Evolutionary conservation across 2,888 invertebrate genomes (phyloP).

Genomic region (Horisme vitalbata): DNA sequence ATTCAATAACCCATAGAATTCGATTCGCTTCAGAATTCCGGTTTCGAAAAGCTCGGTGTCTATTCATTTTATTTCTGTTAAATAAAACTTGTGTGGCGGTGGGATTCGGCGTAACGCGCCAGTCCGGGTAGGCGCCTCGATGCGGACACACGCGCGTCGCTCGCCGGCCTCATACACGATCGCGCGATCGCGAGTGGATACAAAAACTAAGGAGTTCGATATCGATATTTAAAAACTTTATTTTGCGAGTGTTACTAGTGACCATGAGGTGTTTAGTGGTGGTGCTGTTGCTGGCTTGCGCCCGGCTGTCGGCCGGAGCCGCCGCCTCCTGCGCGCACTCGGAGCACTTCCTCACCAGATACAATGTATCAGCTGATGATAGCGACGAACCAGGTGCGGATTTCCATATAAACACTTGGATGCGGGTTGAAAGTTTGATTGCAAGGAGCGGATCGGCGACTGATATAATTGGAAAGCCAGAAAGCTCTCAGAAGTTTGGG

Average conservation of each 20-base stretch:
- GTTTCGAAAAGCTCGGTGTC: constrained; percentile 53
- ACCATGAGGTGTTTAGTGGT: constrained; percentile 75
- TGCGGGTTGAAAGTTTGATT: constrained; percentile 31
- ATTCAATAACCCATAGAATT: constrained; percentile 43
- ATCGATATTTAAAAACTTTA: constrained; percentile 47
- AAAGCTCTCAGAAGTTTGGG: constrained; percentile 21
- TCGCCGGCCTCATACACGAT: constrained; percentile 47
- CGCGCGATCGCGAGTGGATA: constrained; percentile 68
- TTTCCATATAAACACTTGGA: constrained; percentile 41
- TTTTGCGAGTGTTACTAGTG: constrained; percentile 53
- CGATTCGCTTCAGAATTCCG: constrained; percentile 52
- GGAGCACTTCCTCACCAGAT: constrained; percentile 68
- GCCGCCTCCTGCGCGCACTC: constrained; percentile 61
- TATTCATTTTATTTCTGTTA: constrained; percentile 64
- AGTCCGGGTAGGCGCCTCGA: constrained; percentile 74
- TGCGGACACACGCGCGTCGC: constrained; percentile 66
- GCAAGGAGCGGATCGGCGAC: constrained; percentile 19
- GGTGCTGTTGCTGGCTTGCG: constrained; percentile 58
- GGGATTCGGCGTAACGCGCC: constrained; percentile 34
- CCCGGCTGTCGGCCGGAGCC: constrained; percentile 51
- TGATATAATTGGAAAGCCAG: constrained; percentile 29
- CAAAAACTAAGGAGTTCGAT: constrained; percentile 48
- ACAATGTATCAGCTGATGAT: constrained; percentile 78
- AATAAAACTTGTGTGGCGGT: constrained; percentile 53
- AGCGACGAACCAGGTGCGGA: constrained; percentile 72